phyloP scores from a whole-genome alignment of 1,140 invertebrate genomes.

The Drosophila kurseongensis region DNA sequence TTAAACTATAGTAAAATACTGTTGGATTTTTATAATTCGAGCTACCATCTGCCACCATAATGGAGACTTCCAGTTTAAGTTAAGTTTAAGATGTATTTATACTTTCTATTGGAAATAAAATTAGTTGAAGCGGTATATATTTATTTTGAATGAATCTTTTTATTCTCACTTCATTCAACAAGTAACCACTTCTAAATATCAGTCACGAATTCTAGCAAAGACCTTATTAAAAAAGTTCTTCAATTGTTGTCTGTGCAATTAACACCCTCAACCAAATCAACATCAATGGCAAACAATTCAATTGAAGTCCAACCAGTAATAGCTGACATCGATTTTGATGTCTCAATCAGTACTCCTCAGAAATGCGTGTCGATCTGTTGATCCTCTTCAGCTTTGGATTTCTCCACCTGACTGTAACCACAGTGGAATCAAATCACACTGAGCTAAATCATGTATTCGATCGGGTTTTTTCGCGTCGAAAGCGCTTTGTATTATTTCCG shows the following conservation, averaged over 20 bases:
- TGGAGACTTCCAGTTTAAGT: too few relatives aligned
- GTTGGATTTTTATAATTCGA: too few relatives aligned
- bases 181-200: background rate
- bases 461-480: constrained; percentile 69
- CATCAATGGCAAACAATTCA: constrained; percentile 1
- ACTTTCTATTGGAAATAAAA: too few relatives aligned
- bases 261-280: background rate
- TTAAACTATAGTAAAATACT: too few relatives aligned
- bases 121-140: too few relatives aligned
- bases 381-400: constrained; percentile 24
- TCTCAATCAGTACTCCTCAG: constrained; percentile 61
- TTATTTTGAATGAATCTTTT: too few relatives aligned
- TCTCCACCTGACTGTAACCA: constrained; percentile 1
- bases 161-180: too few relatives aligned
- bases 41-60: too few relatives aligned
- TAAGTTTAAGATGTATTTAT: too few relatives aligned
- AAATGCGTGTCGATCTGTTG: constrained; percentile 48
- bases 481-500: constrained; percentile 72
- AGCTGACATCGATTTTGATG: constrained; percentile 9
- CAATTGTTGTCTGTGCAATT: constrained; percentile 30
- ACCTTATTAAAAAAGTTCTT: background rate
- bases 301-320: constrained; percentile 2
- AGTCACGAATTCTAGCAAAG: background rate
- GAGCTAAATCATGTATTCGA: constrained; percentile 59
- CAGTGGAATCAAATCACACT: constrained; percentile 27